These are phyloP conservation scores for Lepidothrix coronata DNA, from an alignment of 2,113 vertebrate genomes.

Conservation along the genomic window DNA sequence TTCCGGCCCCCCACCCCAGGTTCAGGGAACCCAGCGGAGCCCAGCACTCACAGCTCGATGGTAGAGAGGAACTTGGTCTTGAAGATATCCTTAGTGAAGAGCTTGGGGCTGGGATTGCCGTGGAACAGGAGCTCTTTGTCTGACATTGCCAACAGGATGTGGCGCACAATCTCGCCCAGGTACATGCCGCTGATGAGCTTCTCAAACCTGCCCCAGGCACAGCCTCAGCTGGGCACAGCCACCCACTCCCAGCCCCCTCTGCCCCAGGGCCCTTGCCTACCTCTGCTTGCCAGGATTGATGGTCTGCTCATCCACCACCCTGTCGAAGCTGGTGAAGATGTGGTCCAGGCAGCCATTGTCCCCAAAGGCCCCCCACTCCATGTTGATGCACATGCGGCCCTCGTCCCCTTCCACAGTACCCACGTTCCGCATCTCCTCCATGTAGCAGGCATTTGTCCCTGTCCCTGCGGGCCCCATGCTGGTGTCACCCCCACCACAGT, in stretches of 20 bases:
- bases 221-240: neutral
- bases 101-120: constrained; percentile 32
- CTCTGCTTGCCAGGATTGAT: constrained; percentile 76
- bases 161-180: constrained; percentile 76
- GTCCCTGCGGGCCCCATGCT: constrained; percentile 49
- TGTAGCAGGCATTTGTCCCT: constrained; percentile 80
- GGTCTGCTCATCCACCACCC: constrained; percentile 57
- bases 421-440: constrained; percentile 78
- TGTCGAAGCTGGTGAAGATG: constrained; percentile 68
- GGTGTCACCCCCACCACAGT: neutral
- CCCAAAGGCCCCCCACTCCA: constrained; percentile 82
- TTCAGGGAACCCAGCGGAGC: neutral
- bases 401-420: constrained; percentile 27
- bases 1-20: accelerated
- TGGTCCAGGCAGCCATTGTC: constrained; percentile 67
- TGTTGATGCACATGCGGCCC: constrained; percentile 80
- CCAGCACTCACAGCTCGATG: constrained; percentile 72
- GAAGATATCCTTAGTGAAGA: constrained; percentile 72
- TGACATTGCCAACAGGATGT: constrained; percentile 70
- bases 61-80: constrained; percentile 77
- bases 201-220: constrained; percentile 68
- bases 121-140: constrained; percentile 64
- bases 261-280: neutral
- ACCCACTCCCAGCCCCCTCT: accelerated
- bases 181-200: constrained; percentile 84